Evolutionary conservation across 2,113 vertebrate genomes (phyloP).

Genomic region (Gymnocephalus cernua): DNA sequence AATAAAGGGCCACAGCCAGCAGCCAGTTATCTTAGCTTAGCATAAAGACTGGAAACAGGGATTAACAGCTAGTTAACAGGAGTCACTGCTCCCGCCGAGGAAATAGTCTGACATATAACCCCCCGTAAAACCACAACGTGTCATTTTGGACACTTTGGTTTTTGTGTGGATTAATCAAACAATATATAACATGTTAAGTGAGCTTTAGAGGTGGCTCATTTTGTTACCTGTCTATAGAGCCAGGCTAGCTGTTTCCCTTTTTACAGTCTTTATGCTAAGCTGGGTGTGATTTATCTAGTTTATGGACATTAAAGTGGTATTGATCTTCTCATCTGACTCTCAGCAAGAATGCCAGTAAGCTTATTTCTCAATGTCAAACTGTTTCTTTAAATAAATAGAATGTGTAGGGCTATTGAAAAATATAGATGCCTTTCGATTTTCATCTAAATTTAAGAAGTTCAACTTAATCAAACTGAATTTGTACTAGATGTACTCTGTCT

Average conservation of each 20-base stretch:
- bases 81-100: not conserved
- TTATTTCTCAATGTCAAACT: not conserved
- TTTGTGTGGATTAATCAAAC: not conserved
- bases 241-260: not conserved
- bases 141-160: not conserved
- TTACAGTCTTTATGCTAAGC: slow-evolving; percentile 3
- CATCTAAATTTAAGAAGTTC: not conserved
- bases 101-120: too few relatives aligned
- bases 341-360: not conserved
- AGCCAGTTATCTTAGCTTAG: not conserved
- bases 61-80: not conserved
- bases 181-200: too few relatives aligned
- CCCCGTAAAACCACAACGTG: too few relatives aligned
- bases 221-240: not conserved
- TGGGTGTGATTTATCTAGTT: not conserved
- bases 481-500: not conserved
- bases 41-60: not conserved
- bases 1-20: not conserved
- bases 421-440: not conserved
- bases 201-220: too few relatives aligned
- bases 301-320: not conserved
- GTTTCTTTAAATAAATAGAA: not conserved
- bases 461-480: slow-evolving; percentile 21
- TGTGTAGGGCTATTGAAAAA: too few relatives aligned
- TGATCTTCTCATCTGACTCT: not conserved